A percentile compares a stretch with the other conserved stretches of the same genome.
phyloP scores from a whole-genome alignment of 2,888 invertebrate genomes.

The Machimus atricapillus region DNA sequence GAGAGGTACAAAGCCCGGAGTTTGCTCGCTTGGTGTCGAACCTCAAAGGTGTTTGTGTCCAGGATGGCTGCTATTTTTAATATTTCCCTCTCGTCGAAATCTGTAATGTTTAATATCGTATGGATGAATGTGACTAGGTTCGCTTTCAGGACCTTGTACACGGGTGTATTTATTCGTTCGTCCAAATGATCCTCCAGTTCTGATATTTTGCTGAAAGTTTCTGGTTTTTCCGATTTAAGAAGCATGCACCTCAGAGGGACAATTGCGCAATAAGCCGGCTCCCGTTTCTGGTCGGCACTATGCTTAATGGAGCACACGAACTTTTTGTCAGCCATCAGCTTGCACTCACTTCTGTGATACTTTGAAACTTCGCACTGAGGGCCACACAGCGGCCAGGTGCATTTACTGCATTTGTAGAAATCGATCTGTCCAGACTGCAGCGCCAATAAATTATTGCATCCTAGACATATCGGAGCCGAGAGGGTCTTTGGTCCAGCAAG shows the following conservation, averaged over 20 bases:
- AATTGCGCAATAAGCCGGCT: conserved; percentile 73
- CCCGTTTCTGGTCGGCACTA: conserved; percentile 59
- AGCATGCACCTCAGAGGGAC: conserved; percentile 71
- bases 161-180: conserved; percentile 67
- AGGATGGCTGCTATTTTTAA: conserved; percentile 71
- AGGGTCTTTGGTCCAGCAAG: conserved; percentile 73
- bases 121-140: conserved; percentile 70
- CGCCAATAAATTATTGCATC: conserved; percentile 66
- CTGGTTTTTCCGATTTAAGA: conserved; percentile 66
- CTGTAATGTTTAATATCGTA: conserved; percentile 65
- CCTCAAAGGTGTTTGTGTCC: conserved; percentile 76
- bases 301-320: conserved; percentile 68
- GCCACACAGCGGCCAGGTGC: conserved; percentile 76
- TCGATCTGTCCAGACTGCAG: conserved; percentile 54
- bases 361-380: conserved; percentile 66
- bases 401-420: conserved; percentile 68
- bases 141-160: conserved; percentile 68
- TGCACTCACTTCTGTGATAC: conserved; percentile 69
- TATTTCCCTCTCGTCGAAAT: conserved; percentile 68
- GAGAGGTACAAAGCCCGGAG: conserved; percentile 65
- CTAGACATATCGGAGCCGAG: conserved; percentile 68
- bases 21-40: conserved; percentile 62
- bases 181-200: conserved; percentile 66
- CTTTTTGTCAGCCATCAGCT: conserved; percentile 67
- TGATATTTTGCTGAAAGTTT: conserved; percentile 53